Base-by-base conservation (phyloP, 2,888 invertebrate genomes). In the Hofmannophila pseudospretella region DNA sequence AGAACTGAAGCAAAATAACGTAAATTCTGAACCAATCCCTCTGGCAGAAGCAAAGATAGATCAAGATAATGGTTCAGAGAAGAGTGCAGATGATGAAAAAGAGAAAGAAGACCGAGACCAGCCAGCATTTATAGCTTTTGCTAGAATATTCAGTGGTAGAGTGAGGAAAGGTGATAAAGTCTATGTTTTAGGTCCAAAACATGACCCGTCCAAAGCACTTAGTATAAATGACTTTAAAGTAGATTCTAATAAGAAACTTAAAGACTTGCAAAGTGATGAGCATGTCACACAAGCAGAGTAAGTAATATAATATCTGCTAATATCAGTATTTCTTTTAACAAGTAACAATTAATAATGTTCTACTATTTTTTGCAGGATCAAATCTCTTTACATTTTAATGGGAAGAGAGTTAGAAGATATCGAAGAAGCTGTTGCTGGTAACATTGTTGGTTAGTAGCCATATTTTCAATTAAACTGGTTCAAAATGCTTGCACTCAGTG, bases 131-230 rank as follows among this genome's bases (percentile, higher is more conserved):
- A 89, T 99, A 46, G 98, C 96, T 0, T 96, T 99, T 82, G 97
- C 97, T 10, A 90, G 98, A 60, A 90, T 99, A 22, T 98, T 96
- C 70, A 96, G 96, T 69, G 98, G 99, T 2, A 93, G 89, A 36
- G 71, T 98, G 22, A 90, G 72, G 48, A 89, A 88, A 52, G 96
- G 96, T 4, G 91, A 93, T 58, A 90, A 91, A 59, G 78, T 98
- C 3, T 97, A 91, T 75, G 94, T 96, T 10, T 77, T 98, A 13
- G 92, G 95, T 8, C 96, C 97, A 1, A 96, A 96, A 73, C 96
- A 98, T 73, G 91, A 96, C 74, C 97, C 97, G 0, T 86, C 87
- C 31, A 80, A 84, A 46, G 86, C 89, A 37, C 67, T 90, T 55
- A 67, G 64, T 67, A 54, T 69, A 42, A 64, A 69, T 36, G 77